Evolutionary conservation across 2,888 invertebrate genomes (phyloP), one percentile per base, ranked within the genome.

Genomic region (Falcaria lacertinaria): DNA sequence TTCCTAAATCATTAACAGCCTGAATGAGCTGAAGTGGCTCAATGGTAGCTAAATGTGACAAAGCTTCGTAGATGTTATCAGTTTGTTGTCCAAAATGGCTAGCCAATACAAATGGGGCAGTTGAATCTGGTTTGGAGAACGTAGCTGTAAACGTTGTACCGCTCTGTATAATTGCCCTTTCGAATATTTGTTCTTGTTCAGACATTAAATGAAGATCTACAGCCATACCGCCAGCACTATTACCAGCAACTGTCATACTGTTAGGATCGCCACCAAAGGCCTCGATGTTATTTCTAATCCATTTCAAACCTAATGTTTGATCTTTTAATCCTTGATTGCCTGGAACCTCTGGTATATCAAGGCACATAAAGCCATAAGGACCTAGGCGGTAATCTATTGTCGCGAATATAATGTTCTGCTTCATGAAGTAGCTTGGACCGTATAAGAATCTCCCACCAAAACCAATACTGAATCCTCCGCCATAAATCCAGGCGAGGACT

Each of bases 301-400:
- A 85, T 35, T 55, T 67, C 2, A 85, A 40, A 1, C 80, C 81
- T n/a, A 57, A 34, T 0, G 69, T 54, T 44, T 82, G 81, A 42
- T 85, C 85, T 45, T 81, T 82, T 2, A 84, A 47, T 0, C 83
- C 84, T 43, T 80, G 78, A 34, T 74, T 74, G 0, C 71, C 71
- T 2, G 82, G 74, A 7, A 75, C 62, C 6, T 62, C 56, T 1
- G 71, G 60, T 2, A 68, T 66, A 17, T 75, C 63, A 1, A 80
- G 58, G 40, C 85, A 85, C 39, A 84, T 60, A 47, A 84, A 84
- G 0, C 84, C 84, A 7, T 81, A 84, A 1, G 80, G 75, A 0
- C 84, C 84, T 6, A 80, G 52, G 43, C 84, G 67, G 41, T 81
- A 84, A 41, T 84, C 84, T 0, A 57, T 62, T 22, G 65, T 66